Evolutionary conservation across 2,888 invertebrate genomes (phyloP), one percentile per base, ranked within the genome.

Genomic region (Pseudolycoriella hygida): DNA sequence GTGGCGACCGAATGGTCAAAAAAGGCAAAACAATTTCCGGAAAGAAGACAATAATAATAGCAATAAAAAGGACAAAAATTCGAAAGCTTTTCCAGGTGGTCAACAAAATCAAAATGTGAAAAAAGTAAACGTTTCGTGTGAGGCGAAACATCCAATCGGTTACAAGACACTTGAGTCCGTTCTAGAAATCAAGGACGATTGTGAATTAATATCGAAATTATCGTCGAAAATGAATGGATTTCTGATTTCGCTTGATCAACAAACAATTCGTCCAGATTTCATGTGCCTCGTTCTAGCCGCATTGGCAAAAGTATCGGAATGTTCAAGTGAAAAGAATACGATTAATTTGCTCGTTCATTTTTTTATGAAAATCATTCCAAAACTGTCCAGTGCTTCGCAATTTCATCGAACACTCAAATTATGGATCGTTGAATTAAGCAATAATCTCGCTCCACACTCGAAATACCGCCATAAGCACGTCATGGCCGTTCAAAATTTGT

Each of bases 201-300:
- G 34, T 2, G 37, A 43, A 20, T 43, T 43, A 11, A 18, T 43
- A 15, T 14, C 18, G 2, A 43, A 43, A 19, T 43, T 43, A 15
- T 43, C 43, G 6, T 43, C 43, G 12, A 19, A 6, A 6, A 37
- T 3, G 19, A 19, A 37, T 4, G 43, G 43, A 43, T 43, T 43
- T 38, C 14, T 38, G 15, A 8, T 20, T 12, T 20, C n/a, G 43
- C 37, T 43, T 2, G 19, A 43, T 10, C 43, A 43, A 43, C 19
- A 37, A 20, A 8, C 2, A 6, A 43, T 43, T 20, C 2, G 11
- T 8, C 17, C 43, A 10, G 43, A 18, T 17, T 3, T 43, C 14
- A 37, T 37, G 34, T 43, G 43, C 20, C 15, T 43, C 10, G 15
- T 43, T 38, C 34, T 43, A n/a, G 12, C 43, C 2, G 43, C 43